Conservation (phyloP, 2,113 vertebrate genomes). For the Sinocyclocheilus anophthalmus region DNA sequence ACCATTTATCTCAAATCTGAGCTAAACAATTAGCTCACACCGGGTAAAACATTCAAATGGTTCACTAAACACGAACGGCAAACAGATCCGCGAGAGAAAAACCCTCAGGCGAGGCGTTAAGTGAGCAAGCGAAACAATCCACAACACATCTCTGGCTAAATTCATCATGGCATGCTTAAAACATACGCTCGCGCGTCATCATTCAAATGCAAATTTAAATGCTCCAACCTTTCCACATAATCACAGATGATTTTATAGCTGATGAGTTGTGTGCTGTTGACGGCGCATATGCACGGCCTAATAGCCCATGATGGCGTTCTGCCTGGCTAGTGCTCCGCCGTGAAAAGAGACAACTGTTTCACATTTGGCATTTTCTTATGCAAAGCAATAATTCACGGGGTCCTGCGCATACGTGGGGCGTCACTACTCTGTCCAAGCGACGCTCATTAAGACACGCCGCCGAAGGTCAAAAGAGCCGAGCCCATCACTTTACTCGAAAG, state of each 20-base stretch:
- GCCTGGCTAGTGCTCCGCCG: slow-evolving; percentile 50
- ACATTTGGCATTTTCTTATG: slow-evolving; percentile 66
- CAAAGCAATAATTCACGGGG: slow-evolving; percentile 70
- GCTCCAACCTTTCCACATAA: slow-evolving; percentile 61
- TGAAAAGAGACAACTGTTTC: slow-evolving; percentile 58
- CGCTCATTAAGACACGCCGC: slow-evolving; percentile 77
- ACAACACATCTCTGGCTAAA: slow-evolving; percentile 49
- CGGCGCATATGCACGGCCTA: slow-evolving; percentile 53
- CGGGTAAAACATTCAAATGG: neutral
- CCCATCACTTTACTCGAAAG: slow-evolving; percentile 66
- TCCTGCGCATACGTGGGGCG: slow-evolving; percentile 67
- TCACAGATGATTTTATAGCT: slow-evolving; percentile 56
- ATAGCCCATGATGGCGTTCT: slow-evolving; percentile 56
- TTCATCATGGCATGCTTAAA: slow-evolving; percentile 54
- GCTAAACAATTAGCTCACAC: slow-evolving; percentile 15
- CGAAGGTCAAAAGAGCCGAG: slow-evolving; percentile 69
- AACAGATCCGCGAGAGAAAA: slow-evolving; percentile 28
- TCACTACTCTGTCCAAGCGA: slow-evolving; percentile 70
- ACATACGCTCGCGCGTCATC: slow-evolving; percentile 53
- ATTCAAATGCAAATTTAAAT: slow-evolving; percentile 61
- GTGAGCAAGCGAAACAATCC: slow-evolving; percentile 48
- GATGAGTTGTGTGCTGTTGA: slow-evolving; percentile 52
- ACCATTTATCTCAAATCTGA: slow-evolving; percentile 1
- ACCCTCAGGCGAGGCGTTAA: slow-evolving; percentile 31
- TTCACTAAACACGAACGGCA: slow-evolving; percentile 5